Percentiles rank a stretch among this genome's conserved stretches.
These are phyloP conservation scores for Leucania comma DNA, from an alignment of 2,888 invertebrate genomes.

Conservation along the genomic window DNA sequence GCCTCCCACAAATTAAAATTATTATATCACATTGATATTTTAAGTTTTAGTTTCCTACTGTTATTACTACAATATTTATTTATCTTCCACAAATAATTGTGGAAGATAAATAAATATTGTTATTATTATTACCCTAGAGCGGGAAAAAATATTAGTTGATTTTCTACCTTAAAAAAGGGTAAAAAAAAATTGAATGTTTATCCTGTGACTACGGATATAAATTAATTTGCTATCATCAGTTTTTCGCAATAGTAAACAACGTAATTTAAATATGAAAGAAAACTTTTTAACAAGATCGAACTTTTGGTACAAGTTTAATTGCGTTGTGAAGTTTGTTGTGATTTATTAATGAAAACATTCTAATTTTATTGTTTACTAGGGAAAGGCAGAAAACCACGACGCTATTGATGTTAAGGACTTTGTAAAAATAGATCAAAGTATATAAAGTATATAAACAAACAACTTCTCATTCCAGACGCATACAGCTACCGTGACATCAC, in stretches of 20 bases:
- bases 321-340: slow-evolving; percentile 34
- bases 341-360: slow-evolving; percentile 35
- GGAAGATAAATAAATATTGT: no score
- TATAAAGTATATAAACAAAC: background rate
- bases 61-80: no score
- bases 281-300: slow-evolving; percentile 37
- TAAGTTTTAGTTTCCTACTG: no score
- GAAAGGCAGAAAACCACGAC: background rate
- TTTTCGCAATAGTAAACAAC: slow-evolving; percentile 23
- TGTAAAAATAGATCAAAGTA: background rate
- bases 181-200: background rate
- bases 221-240: slow-evolving; percentile 12
- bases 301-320: slow-evolving; percentile 43
- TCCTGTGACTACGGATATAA: background rate
- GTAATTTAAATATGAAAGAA: slow-evolving; percentile 48
- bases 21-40: no score
- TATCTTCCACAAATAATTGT: no score
- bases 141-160: no score
- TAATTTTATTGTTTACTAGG: slow-evolving; percentile 16
- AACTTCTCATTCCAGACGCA: background rate
- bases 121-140: no score
- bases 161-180: no score
- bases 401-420: background rate
- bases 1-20: no score
- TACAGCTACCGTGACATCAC: background rate